Evolutionary conservation across 2,113 vertebrate genomes (phyloP), one percentile per base, ranked within the genome.

Genomic region (Larimichthys polyactis): DNA sequence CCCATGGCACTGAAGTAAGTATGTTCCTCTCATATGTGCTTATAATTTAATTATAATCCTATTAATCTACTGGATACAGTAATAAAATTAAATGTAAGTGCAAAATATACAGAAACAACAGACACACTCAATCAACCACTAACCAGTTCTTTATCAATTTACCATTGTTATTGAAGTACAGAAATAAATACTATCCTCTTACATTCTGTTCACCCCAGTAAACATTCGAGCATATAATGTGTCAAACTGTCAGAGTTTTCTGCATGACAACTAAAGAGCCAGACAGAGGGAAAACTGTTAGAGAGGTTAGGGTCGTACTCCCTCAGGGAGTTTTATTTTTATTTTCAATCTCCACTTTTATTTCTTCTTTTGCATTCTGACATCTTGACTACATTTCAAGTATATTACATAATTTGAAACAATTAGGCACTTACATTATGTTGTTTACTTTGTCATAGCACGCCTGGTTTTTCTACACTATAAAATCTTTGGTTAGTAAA

Each of bases 191-290:
- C 29, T 29, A 32, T 48, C 10, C 54, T 60, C 19, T 69, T 48
- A 20, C 24, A 77, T 70, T 62, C 7, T 29, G 54, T 22, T 51
- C 43, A 58, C 19, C 12, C 58, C 44, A 43, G 49, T 57, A 7
- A 76, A 57, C 12, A 36, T 48, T 48, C 19, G 57, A 81, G 57
- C 22, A 15, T 24, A 44, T 51, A 40, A 58, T n/a, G 22, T 75
- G 72, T 74, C 71, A 69, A 52, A 17, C 57, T 58, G 59, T 72
- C 65, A 27, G 27, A 40, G 67, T 72, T 73, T 73, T 63, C n/a
- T 22, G 46, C 20, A 19, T 29, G 58, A 77, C 79, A 36, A 49
- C n/a, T 58, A 49, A 51, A 55, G 20, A 63, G 43, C 20, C 19
- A 46, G 46, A 36, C 60, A 62, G 59, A 59, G 78, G 49, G 19